phyloP scores from a whole-genome alignment of 2,113 vertebrate genomes.

The Myrmecophaga tridactyla region DNA sequence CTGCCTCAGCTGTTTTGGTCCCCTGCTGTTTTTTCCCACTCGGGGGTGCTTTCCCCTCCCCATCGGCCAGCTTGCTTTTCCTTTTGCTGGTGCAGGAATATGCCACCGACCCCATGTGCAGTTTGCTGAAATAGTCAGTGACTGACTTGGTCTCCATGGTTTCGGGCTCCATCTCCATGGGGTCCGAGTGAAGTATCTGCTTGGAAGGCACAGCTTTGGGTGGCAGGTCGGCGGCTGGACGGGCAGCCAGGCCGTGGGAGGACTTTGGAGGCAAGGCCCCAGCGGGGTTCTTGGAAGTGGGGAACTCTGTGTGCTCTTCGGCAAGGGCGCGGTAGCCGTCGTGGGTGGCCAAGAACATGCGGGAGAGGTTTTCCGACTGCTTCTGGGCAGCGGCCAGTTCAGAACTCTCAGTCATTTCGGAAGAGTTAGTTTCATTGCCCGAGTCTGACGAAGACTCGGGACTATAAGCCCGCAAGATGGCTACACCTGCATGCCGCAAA shows the following conservation, averaged over 20 bases:
- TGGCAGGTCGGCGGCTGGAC: slow-evolving; percentile 86
- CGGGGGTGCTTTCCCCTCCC: slow-evolving; percentile 83
- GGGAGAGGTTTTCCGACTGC: slow-evolving; percentile 91
- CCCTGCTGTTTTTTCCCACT: slow-evolving; percentile 86
- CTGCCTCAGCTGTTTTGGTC: slow-evolving; percentile 82
- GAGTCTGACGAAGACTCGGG: slow-evolving; percentile 99
- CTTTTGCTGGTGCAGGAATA: slow-evolving; percentile 91
- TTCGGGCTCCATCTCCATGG: slow-evolving; percentile 98
- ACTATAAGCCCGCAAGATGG: slow-evolving; percentile 97
- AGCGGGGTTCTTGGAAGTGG: slow-evolving; percentile 79
- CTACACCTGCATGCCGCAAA: slow-evolving; percentile 96
- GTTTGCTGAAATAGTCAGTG: slow-evolving; percentile 95
- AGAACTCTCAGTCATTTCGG: slow-evolving; percentile 99
- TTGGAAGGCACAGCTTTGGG: slow-evolving; percentile 92
- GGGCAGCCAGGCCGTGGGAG: slow-evolving; percentile 82
- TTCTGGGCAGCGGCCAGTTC: slow-evolving; percentile 95
- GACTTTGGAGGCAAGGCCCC: slow-evolving; percentile 82
- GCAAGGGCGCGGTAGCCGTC: slow-evolving; percentile 90
- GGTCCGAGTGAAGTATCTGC: slow-evolving; percentile 94
- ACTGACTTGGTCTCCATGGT: slow-evolving; percentile 99
- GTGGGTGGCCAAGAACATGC: slow-evolving; percentile 89
- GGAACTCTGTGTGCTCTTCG: slow-evolving; percentile 92
- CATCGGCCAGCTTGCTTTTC: slow-evolving; percentile 88
- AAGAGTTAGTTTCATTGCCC: slow-evolving; percentile 99
- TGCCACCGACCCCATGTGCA: slow-evolving; percentile 92